A percentile compares a stretch with the other conserved stretches of the same genome.
Conservation (phyloP, 2,797 vertebrate genomes). For the Taeniopygia guttata region DNA sequence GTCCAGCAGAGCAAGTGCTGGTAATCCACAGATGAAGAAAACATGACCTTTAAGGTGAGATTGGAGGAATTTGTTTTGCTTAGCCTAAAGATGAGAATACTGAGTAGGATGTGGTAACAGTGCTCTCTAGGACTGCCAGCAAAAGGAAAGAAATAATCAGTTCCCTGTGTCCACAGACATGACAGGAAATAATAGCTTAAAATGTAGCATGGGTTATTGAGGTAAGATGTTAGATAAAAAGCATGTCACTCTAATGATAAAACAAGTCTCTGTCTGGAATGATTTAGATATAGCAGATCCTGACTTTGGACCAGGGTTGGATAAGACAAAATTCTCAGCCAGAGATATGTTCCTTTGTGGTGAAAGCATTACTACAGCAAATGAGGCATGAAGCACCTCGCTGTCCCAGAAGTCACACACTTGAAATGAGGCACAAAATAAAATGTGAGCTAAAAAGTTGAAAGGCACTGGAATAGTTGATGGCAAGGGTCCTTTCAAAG, state of each 20-base stretch:
- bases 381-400: slow-evolving; percentile 37
- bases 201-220: neutral
- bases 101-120: neutral
- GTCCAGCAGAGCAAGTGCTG: neutral
- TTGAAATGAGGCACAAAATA: slow-evolving; percentile 35
- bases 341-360: slow-evolving; percentile 21
- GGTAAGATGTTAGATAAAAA: slow-evolving; percentile 31
- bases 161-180: neutral
- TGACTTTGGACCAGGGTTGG: slow-evolving; percentile 11
- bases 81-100: neutral
- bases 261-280: slow-evolving; percentile 22
- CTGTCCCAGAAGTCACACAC: slow-evolving; percentile 36
- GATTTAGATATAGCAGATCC: neutral
- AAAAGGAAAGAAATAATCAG: neutral
- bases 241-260: neutral
- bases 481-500: neutral
- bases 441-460: slow-evolving; percentile 8
- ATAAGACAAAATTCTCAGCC: slow-evolving; percentile 36
- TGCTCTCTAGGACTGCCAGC: neutral
- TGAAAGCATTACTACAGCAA: neutral
- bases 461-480: neutral
- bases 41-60: slow-evolving; percentile 37
- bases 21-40: slow-evolving; percentile 41
- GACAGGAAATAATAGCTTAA: neutral
- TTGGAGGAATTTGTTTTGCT: slow-evolving; percentile 16